Base-by-base conservation (phyloP, 2,113 vertebrate species). In the Scophthalmus maximus region DNA sequence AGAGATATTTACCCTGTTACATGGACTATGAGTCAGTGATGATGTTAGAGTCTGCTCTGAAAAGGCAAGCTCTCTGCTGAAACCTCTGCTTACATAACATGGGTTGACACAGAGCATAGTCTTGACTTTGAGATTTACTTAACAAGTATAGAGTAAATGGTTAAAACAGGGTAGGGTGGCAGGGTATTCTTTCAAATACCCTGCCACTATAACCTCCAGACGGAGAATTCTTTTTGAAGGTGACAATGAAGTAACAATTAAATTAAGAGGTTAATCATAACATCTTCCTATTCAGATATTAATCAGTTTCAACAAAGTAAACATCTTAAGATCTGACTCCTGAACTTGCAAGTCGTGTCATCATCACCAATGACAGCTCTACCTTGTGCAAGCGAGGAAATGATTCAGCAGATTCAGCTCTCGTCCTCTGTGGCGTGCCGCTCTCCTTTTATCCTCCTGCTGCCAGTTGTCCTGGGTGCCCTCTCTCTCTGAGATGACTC, bases 321-420 rank as follows among this genome's bases (percentile, higher is more conserved):
- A 59, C 30, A 25, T 77, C 42, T 62, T 53, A 47, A 1, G 1
- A 38, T 50, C 20, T 55, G 69, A 60, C 46, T 76, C 44, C 73
- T 61, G n/a, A 66, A 49, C 52, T 62, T 44, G 70, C 57, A 6
- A 46, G 42, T 46, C n/a, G 18, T 46, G 70, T 84, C 78, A 86
- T 76, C 55, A 30, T 53, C 65, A 53, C 62, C 59, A 67, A 63
- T 78, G 80, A 87, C 78, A 75, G 52, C 78, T 64, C 61, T 83
- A 76, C 69, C 68, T 79, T 71, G 80, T 8, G 6, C 77, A 56
- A 78, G 66, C 10, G 51, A 70, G 62, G 71, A 79, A 80, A 65
- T 91, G 89, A 91, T 71, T 90, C 89, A 91, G 91, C 88, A 89
- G 73, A 81, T 79, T 81, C n/a, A 9, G 82, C 69, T 68, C 52